Percentiles rank a stretch among this genome's conserved stretches.
Conservation (phyloP, 2,113 vertebrate genomes). For the Erinaceus europaeus region DNA sequence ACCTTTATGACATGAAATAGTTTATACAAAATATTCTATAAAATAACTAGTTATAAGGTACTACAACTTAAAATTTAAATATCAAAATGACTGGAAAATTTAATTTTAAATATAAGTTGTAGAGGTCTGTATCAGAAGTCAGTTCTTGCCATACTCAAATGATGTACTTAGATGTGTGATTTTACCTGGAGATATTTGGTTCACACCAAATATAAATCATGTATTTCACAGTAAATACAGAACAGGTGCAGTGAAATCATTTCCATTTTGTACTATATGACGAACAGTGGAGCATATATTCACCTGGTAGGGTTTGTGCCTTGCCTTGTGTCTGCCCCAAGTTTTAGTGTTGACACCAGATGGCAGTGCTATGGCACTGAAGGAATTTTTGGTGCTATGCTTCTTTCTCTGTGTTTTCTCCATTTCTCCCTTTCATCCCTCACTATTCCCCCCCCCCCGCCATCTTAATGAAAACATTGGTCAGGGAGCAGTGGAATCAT, state of each 20-base stretch:
- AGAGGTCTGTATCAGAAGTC: background rate
- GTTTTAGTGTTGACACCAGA: no score
- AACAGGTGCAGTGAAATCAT: background rate
- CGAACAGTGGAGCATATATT: background rate
- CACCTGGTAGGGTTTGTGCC: no score
- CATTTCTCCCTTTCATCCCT: no score
- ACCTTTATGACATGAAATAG: constrained; percentile 49
- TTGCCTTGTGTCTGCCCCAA: background rate
- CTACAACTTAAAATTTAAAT: constrained; percentile 66
- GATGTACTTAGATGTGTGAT: background rate
- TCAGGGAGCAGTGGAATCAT: no score
- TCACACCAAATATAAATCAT: background rate
- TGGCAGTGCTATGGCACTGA: background rate
- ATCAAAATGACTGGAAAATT: background rate
- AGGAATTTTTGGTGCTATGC: no score
- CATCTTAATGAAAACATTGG: no score
- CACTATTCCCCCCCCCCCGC: no score
- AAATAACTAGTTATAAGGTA: no score
- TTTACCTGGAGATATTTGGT: background rate
- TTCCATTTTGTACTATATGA: background rate
- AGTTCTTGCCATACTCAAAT: background rate
- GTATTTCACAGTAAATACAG: background rate
- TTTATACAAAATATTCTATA: no score
- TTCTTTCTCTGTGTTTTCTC: no score
- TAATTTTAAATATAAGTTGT: constrained; percentile 16